Conservation (phyloP, 23 tunicate genomes). For the Styela plicata region DNA sequence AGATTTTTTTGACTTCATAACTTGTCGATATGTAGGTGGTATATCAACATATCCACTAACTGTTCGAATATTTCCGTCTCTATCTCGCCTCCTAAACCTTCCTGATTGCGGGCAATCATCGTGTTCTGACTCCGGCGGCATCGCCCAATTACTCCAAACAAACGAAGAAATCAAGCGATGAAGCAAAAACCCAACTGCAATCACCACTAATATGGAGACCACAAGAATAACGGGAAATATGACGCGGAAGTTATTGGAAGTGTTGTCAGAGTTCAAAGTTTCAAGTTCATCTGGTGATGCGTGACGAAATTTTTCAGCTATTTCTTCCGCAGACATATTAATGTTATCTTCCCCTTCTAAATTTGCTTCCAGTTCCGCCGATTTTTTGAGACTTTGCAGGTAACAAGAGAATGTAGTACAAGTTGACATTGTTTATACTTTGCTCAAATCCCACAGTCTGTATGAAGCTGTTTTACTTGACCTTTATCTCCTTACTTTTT, state of each 20-base stretch:
- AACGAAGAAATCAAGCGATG: constrained; percentile 27
- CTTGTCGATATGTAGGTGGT: constrained; percentile 47
- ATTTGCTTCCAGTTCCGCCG: background rate
- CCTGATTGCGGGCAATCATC: background rate
- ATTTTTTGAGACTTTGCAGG: background rate
- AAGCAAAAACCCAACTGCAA: constrained; percentile 32
- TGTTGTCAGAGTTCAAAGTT: background rate
- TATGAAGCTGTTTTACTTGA: background rate
- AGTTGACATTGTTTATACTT: background rate
- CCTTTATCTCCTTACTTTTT: background rate
- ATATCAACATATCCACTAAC: constrained; percentile 32
- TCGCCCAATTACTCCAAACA: constrained; percentile 28
- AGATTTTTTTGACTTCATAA: constrained; percentile 27
- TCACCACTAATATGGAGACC: constrained; percentile 16
- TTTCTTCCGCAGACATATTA: background rate
- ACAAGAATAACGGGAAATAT: constrained; percentile 35
- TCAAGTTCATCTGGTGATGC: background rate
- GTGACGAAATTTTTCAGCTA: background rate
- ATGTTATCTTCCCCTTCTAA: background rate
- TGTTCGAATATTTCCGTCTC: constrained; percentile 1
- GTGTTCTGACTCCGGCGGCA: background rate
- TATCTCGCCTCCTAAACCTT: background rate
- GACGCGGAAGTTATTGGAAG: constrained; percentile 16
- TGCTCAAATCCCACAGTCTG: background rate
- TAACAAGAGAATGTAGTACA: constrained; percentile 20